phyloP scores from a whole-genome alignment of 2,797 vertebrate genomes.

The Zenarchopterus dispar region DNA sequence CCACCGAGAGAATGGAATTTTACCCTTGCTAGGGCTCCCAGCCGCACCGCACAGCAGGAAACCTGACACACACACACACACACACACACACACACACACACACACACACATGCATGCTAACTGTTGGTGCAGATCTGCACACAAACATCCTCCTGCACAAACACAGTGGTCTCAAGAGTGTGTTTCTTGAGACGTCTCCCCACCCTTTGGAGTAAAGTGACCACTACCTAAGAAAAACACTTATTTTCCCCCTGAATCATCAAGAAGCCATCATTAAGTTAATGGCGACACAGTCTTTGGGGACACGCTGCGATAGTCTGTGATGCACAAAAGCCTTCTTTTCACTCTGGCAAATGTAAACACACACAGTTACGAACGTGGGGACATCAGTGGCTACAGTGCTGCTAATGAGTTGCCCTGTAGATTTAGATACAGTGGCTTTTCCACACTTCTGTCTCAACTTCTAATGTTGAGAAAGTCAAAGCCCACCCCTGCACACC shows the following conservation, averaged over 20 bases:
- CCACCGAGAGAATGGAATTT: constrained; percentile 94
- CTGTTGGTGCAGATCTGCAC: constrained; percentile 58
- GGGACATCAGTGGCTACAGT: constrained; percentile 52
- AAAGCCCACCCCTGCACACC: background rate
- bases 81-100: constrained; percentile 35
- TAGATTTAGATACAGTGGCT: constrained; percentile 68
- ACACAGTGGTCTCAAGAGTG: constrained; percentile 49
- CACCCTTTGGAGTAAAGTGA: constrained; percentile 68
- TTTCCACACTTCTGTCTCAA: constrained; percentile 72
- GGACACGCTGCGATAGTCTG: constrained; percentile 56
- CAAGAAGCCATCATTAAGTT: constrained; percentile 76
- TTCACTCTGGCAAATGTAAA: constrained; percentile 58
- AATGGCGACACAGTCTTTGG: constrained; percentile 62
- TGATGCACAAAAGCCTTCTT: constrained; percentile 51
- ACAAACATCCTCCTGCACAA: constrained; percentile 35
- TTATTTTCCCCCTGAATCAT: constrained; percentile 73
- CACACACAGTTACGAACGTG: constrained; percentile 35
- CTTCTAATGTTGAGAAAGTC: constrained; percentile 70
- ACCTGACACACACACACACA: constrained; percentile 65
- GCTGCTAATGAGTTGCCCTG: constrained; percentile 71
- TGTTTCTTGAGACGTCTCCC: constrained; percentile 46
- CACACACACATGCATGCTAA: constrained; percentile 45
- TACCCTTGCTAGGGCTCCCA: constrained; percentile 90
- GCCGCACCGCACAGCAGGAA: constrained; percentile 84
- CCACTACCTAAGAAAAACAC: constrained; percentile 68